Base-by-base conservation (phyloP, 2,888 invertebrate genomes). In the Drosophila rellima region DNA sequence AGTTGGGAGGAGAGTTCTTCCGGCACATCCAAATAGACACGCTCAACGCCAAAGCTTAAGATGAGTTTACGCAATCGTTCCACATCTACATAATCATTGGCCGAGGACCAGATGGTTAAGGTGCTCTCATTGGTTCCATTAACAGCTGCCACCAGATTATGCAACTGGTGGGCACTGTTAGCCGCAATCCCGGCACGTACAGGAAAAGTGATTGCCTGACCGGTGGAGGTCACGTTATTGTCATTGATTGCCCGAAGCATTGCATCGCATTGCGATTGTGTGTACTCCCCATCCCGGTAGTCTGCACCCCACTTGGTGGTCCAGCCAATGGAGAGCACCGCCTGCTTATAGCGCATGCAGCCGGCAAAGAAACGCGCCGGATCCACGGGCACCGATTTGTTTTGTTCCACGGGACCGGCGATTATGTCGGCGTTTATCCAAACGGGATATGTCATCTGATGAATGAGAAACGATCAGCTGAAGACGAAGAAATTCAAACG, bases 381-480 rank as follows among this genome's bases (percentile, higher is more conserved):
- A 87, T 96, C 94, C 0, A 97, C 95, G 0, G 96, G 96, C 44
- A 87, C 91, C 0, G 93, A 90, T 13, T 91, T 89, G 3, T 93
- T 93, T 8, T 94, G 91, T 62, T 95, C 94, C 0, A 95, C 94
- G 0, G 97, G 97, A 0, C 98, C 98, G 0, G 93, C 70, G 0
- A 92, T 70, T 42, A 98, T 96, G 91, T 98, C 98, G 0, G 98
- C 97, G 91, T 98, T 98, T 63, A 98, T 91, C 96, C 97, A 97
- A 3, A 98, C 90, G 0, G 97, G 97, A 85, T 95, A 95, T 0
- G 92, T 93, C 79, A 95, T 93, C 96, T 97, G 18, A 0, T 8
- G 0, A 26, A 2, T n/a, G 1, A 5, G 11, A n/a, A 17, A 26
- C 13, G 5, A 10, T 26, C 0, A 42, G 42, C 20, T 20, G 10